phyloP scores from a whole-genome alignment of 2,888 invertebrate species.

The Taenaris catops region DNA sequence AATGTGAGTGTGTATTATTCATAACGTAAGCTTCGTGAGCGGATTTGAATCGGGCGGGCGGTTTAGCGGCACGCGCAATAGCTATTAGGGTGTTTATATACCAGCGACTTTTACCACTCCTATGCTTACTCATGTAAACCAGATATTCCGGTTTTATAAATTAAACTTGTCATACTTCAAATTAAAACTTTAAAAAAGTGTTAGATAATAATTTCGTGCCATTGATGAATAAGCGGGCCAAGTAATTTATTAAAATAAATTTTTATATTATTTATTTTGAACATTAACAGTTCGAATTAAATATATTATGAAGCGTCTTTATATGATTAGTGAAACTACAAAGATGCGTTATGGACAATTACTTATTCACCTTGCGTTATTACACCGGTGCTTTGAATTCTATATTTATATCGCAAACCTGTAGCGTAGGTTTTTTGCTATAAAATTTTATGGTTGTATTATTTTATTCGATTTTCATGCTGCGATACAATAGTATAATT shows the following conservation, averaged over 20 bases:
- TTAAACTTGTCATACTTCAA: too few species aligned
- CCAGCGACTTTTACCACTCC: neutral
- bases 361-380: conserved; percentile 7
- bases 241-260: too few species aligned
- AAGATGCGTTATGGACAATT: conserved; percentile 2
- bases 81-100: conserved; percentile 16
- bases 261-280: too few species aligned
- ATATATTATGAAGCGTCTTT: too few species aligned
- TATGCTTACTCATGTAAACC: too few species aligned
- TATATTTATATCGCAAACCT: conserved; percentile 3
- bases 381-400: conserved; percentile 6
- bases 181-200: too few species aligned
- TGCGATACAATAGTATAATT: too few species aligned
- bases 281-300: too few species aligned
- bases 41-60: conserved; percentile 32
- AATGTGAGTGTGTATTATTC: conserved; percentile 41
- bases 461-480: conserved; percentile 7
- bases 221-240: too few species aligned
- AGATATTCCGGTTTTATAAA: too few species aligned
- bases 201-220: too few species aligned
- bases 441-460: neutral
- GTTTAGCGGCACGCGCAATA: conserved; percentile 18
- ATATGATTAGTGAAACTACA: neutral
- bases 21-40: conserved; percentile 53
- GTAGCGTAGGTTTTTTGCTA: conserved; percentile 7